Percentiles rank a stretch among this genome's conserved stretches.
Conservation (phyloP, 2,113 vertebrate species). For the Gadus macrocephalus region DNA sequence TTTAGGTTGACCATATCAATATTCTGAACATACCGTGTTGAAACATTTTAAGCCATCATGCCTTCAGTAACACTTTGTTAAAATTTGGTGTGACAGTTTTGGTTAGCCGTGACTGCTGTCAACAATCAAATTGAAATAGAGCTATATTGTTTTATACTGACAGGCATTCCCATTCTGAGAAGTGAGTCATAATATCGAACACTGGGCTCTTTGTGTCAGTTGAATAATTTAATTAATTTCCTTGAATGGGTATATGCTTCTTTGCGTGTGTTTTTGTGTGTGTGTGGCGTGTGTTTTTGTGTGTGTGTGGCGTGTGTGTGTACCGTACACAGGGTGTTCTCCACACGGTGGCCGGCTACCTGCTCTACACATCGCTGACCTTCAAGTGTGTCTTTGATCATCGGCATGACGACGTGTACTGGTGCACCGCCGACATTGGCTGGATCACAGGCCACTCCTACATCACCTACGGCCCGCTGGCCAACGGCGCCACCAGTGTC, state of each 20-base stretch:
- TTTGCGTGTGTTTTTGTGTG: not conserved
- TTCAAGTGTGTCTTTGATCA: conserved; percentile 77
- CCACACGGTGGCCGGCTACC: conserved; percentile 75
- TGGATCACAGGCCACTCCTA: conserved; percentile 82
- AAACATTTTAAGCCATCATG: too few relatives aligned
- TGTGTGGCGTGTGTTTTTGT: not conserved
- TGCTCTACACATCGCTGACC: conserved; percentile 75
- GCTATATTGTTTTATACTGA: too few relatives aligned
- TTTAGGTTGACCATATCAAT: too few relatives aligned
- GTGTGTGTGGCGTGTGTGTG: not conserved
- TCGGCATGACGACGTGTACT: conserved; percentile 72
- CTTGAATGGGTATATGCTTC: not conserved
- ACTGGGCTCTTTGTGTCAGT: not conserved
- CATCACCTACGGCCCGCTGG: conserved; percentile 74
- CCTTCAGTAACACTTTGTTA: too few relatives aligned
- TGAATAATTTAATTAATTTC: too few relatives aligned
- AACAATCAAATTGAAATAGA: too few relatives aligned
- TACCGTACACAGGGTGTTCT: conserved; percentile 68
- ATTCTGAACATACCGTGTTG: too few relatives aligned
- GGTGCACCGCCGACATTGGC: conserved; percentile 79
- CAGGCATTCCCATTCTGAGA: too few relatives aligned
- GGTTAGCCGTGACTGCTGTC: too few relatives aligned
- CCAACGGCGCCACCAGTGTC: conserved; percentile 73
- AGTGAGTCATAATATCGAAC: too few relatives aligned
- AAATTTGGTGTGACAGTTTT: too few relatives aligned